Conservation (phyloP, 2,888 invertebrate species). For the Lysandra coridon region DNA sequence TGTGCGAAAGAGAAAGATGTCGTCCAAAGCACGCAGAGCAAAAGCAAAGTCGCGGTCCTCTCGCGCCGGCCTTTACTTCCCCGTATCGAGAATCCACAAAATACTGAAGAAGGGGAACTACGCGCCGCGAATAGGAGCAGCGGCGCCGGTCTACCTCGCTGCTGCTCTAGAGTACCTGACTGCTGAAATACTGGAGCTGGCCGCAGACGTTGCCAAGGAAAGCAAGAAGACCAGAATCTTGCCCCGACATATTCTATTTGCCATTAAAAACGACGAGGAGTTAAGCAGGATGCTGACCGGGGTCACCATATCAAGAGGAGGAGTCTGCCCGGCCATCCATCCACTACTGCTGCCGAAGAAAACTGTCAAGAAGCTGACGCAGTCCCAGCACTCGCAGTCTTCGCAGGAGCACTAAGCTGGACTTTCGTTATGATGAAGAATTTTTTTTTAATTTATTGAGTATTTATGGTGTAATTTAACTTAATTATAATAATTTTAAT, state of each 20-base stretch:
- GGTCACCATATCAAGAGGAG: constrained; percentile 57
- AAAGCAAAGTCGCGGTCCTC: constrained; percentile 60
- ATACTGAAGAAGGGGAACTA: constrained; percentile 81
- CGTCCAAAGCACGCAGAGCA: constrained; percentile 44
- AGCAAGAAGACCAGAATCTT: constrained; percentile 82
- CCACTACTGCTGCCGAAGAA: constrained; percentile 59
- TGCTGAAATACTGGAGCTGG: constrained; percentile 84
- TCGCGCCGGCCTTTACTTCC: constrained; percentile 77
- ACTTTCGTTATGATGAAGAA: background rate
- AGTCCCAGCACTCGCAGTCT: constrained; percentile 32
- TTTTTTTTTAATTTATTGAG: constrained; percentile 22
- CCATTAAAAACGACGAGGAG: constrained; percentile 62
- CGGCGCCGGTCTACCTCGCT: constrained; percentile 77
- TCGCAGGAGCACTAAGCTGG: constrained; percentile 13
- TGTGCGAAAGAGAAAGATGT: constrained; percentile 42
- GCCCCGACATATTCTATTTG: constrained; percentile 58
- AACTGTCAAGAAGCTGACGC: constrained; percentile 47
- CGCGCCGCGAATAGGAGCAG: constrained; percentile 78
- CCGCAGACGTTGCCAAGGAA: constrained; percentile 82
- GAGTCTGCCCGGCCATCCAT: constrained; percentile 58
- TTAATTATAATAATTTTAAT: constrained; percentile 33
- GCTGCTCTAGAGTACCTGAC: constrained; percentile 83
- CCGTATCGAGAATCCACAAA: constrained; percentile 80
- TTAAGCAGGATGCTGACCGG: constrained; percentile 54
- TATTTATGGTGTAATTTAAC: constrained; percentile 37